These are phyloP conservation scores for Hypocryptadius cinnamomeus DNA, from an alignment of 2,113 vertebrate genomes.

Conservation along the genomic window DNA sequence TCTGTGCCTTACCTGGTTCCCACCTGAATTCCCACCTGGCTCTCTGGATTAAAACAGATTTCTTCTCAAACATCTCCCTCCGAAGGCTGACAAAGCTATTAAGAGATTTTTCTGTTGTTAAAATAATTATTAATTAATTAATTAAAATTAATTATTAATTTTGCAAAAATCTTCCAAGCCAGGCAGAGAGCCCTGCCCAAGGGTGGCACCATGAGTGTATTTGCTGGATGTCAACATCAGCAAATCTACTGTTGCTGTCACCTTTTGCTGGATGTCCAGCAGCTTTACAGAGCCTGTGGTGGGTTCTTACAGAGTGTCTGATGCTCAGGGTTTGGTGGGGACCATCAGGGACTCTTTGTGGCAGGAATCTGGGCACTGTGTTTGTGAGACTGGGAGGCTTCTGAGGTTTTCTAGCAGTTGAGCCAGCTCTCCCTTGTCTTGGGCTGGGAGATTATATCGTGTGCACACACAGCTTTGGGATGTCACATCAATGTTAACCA, in stretches of 20 bases:
- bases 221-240: not conserved
- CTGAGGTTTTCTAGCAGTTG: not conserved
- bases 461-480: not conserved
- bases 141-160: not conserved
- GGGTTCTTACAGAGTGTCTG: not conserved
- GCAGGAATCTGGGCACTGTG: not conserved
- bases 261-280: not conserved
- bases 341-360: not conserved
- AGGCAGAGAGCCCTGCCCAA: not conserved
- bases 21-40: not conserved
- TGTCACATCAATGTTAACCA: slow-evolving; percentile 20
- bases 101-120: not conserved
- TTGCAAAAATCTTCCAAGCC: not conserved
- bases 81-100: not conserved
- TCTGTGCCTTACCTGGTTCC: not conserved
- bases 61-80: not conserved
- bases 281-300: not conserved
- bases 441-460: not conserved
- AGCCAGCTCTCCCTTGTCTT: not conserved
- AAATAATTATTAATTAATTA: not conserved
- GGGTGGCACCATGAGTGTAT: not conserved
- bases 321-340: not conserved
- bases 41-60: not conserved
- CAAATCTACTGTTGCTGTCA: no score
- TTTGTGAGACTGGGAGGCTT: not conserved